Base-by-base conservation (phyloP, 2,888 invertebrate species). In the Hypomecis atomaria region DNA sequence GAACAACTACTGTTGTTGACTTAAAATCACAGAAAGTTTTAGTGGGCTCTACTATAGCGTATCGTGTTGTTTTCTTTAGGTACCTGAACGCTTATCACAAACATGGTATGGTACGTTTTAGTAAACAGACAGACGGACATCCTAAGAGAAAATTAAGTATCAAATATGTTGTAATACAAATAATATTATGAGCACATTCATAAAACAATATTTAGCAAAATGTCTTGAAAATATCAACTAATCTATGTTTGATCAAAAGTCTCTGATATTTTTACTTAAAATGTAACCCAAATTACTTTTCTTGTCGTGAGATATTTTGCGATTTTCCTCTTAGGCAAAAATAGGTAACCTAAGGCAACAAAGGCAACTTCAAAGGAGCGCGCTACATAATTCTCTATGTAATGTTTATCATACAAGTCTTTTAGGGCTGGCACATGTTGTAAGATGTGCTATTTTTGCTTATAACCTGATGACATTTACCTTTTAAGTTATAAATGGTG, bases 311-410 rank as follows among this genome's bases (percentile, higher is more conserved):
- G 38, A 50, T 33, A n/a, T 52, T 40, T 52, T 13, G 40, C 40
- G 7, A 34, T 57, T 59, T 45, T 53, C 52, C 38, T 52, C 42
- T 58, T 54, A 58, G 63, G 38, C 53, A 45, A 64, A 52, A 56
- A 42, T 59, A 64, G 55, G 45, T 55, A 59, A 59, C 64, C 57
- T 59, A 53, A 60, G 48, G 23, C 53, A 40, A 65, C 61, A 65
- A 61, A 65, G 57, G 43, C 44, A 48, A 57, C 54, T 34, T 62
- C 65, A 62, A 66, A 66, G 65, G 61, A 54, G 44, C 45, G 47
- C 40, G 50, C 62, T 59, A 59, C 61, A 58, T 62, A 62, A 62
- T 62, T 62, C 58, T 48, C 62, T 58, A 52, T 52, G 62, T 53
- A 48, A 61, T 50, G 50, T 53, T 58, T 58, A 53, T 66, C 56